Evolutionary conservation across 1,140 invertebrate species (phyloP).

Genomic region (Drosophila kepulauana): DNA sequence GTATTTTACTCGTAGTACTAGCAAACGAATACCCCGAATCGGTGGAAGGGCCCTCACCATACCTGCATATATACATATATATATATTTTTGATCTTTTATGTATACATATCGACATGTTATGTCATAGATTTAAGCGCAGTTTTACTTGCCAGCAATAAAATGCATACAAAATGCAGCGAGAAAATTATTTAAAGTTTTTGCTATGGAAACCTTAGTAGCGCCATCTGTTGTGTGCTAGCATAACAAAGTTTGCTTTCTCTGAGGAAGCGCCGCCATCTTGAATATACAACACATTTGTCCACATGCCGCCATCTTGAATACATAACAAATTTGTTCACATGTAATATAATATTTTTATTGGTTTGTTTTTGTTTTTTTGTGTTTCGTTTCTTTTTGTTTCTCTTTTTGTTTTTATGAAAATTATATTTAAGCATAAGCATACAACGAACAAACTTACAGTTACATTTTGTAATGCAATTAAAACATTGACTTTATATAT

Average conservation of each 20-base stretch:
- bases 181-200: conserved; percentile 8
- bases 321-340: conserved; percentile 24
- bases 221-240: neutral
- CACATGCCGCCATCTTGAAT: conserved; percentile 21
- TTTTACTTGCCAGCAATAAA: conserved; percentile 74
- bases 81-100: conserved; percentile 41
- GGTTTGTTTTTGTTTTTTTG: conserved; percentile 49
- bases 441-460: conserved; percentile 81
- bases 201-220: neutral
- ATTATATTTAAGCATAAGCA: conserved; percentile 79
- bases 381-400: conserved; percentile 39
- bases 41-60: conserved; percentile 77
- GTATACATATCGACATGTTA: neutral
- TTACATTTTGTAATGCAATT: conserved; percentile 77
- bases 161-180: conserved; percentile 63
- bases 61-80: neutral
- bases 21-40: conserved; percentile 12
- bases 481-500: conserved; percentile 82
- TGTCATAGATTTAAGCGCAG: conserved; percentile 49
- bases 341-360: conserved; percentile 66
- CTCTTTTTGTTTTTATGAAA: conserved; percentile 66
- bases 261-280: conserved; percentile 13
- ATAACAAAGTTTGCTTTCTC: no score
- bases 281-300: conserved; percentile 5
- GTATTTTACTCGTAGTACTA: conserved; percentile 8